Base-by-base conservation (phyloP, 2,888 invertebrate genomes). In the Oeneis ivallda region DNA sequence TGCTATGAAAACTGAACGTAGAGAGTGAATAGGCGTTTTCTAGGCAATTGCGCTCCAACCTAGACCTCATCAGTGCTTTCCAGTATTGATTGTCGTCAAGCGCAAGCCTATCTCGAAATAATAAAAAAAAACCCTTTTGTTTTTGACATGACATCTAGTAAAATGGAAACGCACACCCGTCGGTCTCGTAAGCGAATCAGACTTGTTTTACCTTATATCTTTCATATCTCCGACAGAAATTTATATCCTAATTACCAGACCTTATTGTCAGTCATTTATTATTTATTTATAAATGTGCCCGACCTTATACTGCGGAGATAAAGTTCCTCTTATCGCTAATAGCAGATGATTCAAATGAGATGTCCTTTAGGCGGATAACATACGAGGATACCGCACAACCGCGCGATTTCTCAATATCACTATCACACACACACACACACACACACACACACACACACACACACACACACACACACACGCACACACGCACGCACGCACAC, bases 251-350 rank as follows among this genome's bases (percentile, higher is more conserved):
- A 83, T 84, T 84, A 83, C 76, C 62, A 64, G 72, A 70, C 74
- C 77, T 81, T 81, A 85, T 83, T 84, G 80, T 85, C 82, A 62
- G 76, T 78, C 78, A 83, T 84, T 79, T 83, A 82, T 84, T 77
- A 78, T 72, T 84, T 77, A 78, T 73, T 75, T 75, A 77, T 74
- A 74, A 69, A 68, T 65, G 64, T 56, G 60, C 26, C 73, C 68
- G 69, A 76, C 76, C 68, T 78, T 81, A 83, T 83, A 84, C 81
- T 78, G 77, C 71, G 19, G 64, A 77, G 81, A 83, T 83, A 82
- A 83, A 73, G 75, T 75, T 73, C 60, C 60, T 43, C 54, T 81
- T 76, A 83, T 82, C 79, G 80, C 75, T 82, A 82, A 83, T 82
- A 68, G 66, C 68, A 79, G 79, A 50, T 72, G 73, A 74, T 72